These are phyloP conservation scores for Pentalonia nigronervosa DNA, from an alignment of 1,140 invertebrate genomes.

Conservation along the genomic window DNA sequence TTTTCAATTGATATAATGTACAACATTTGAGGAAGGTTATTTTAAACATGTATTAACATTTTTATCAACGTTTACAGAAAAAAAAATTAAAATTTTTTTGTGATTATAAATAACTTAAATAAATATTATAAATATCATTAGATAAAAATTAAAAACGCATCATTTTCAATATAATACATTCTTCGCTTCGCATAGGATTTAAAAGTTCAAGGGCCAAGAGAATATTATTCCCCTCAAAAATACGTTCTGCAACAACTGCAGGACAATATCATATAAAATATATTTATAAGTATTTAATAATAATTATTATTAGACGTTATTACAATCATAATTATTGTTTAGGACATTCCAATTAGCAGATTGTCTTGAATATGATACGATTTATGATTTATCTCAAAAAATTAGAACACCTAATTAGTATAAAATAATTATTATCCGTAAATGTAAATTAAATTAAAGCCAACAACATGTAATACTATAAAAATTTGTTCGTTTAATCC, in stretches of 20 bases:
- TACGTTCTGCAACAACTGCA: not conserved
- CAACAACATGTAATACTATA: not conserved
- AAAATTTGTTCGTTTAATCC: not conserved
- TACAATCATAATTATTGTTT: slow-evolving; percentile 11
- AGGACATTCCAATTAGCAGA: not conserved
- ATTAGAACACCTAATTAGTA: not conserved
- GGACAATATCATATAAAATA: too few species aligned
- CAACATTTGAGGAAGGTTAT: too few species aligned
- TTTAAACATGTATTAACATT: too few species aligned
- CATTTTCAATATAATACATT: not conserved
- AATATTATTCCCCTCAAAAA: not conserved
- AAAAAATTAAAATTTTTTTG: too few species aligned
- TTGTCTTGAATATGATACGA: not conserved
- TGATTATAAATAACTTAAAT: too few species aligned
- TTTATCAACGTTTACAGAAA: too few species aligned
- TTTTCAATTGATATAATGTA: too few species aligned
- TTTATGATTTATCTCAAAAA: not conserved
- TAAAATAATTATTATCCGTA: not conserved
- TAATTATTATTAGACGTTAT: not conserved
- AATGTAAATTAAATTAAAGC: not conserved
- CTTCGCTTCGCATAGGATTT: not conserved
- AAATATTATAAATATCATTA: too few species aligned
- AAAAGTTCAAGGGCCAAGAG: not conserved
- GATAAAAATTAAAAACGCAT: not conserved
- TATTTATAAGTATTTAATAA: not conserved